Evolutionary conservation across 2,797 vertebrate genomes (phyloP), one percentile per base, ranked within the genome.

Genomic region (Melopsittacus undulatus): DNA sequence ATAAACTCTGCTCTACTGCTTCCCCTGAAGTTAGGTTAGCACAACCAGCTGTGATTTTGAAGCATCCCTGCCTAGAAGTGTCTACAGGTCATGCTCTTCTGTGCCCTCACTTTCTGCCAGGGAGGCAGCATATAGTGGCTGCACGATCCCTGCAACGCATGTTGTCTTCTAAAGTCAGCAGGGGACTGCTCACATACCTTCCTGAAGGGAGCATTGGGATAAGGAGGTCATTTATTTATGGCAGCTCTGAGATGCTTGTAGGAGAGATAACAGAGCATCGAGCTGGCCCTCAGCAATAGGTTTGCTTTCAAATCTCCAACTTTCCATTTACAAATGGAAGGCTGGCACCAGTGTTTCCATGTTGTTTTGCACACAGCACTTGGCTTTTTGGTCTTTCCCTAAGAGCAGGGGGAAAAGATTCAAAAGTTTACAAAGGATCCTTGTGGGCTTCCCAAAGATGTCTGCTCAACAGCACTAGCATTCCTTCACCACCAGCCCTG

Each of bases 91-190:
- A 18, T 22, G 7, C 4, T n/a, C 13, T 32, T 74, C 20, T 40
- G 16, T 13, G 40, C 23, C 34, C 23, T 59, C 24, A 9, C 19
- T 45, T 89, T 66, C 52, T 84, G 11, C 45, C 5, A 2, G 6
- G 20, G 32, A 38, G 38, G 21, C 1, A 2, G 62, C 14, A 73
- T 8, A 9, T 1, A 5, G 20, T 23, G 42, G 42, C 63, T 52
- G 19, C 49, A 36, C 10, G 19, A 2, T 51, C n/a, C n/a, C n/a
- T 6, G 38, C 80, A 56, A 54, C 7, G 7, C 18, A 36, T 0
- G 0, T 6, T 0, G 0, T 43, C 42, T 61, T 45, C 27, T 7
- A 10, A 74, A 82, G 48, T 2, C 1, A 59, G 42, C 2, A 1
- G 20, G 84, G 15, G n/a, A 14, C n/a, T 66, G 24, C 49, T 74